Evolutionary conservation across 2,113 vertebrate species (phyloP).

Genomic region (Scytalopus superciliaris): DNA sequence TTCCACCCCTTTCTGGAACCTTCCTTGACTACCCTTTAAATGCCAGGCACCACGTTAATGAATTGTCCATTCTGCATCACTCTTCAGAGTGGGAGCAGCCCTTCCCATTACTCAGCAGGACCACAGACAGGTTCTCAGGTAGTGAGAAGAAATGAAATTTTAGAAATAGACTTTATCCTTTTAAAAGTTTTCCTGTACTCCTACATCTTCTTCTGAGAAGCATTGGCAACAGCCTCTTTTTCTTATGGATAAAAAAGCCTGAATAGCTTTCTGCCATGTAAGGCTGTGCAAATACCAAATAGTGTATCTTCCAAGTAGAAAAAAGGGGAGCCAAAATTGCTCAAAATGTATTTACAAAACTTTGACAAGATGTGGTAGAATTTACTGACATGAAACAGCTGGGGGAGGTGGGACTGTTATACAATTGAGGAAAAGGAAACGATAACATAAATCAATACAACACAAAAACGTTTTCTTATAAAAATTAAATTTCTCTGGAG

Average conservation of each 20-base stretch:
- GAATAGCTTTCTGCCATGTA: background rate
- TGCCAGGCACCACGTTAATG: too few species aligned
- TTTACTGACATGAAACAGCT: background rate
- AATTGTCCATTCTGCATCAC: too few species aligned
- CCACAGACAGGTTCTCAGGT: background rate
- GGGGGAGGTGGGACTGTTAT: accelerated
- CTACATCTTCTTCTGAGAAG: background rate
- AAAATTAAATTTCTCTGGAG: background rate
- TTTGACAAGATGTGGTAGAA: background rate
- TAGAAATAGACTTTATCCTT: background rate
- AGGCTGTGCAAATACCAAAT: background rate
- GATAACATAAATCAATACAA: background rate
- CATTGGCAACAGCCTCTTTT: background rate
- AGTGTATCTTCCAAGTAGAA: background rate
- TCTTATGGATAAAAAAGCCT: background rate
- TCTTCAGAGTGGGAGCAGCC: too few species aligned
- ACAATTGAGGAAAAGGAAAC: background rate
- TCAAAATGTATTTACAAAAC: background rate
- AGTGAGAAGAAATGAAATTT: background rate
- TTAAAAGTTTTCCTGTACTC: background rate
- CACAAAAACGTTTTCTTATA: background rate
- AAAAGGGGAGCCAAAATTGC: background rate
- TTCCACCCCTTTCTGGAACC: too few species aligned
- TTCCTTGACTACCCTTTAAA: too few species aligned
- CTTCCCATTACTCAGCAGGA: too few species aligned